phyloP scores from a whole-genome alignment of 2,113 vertebrate genomes.

The Phycodurus eques region DNA sequence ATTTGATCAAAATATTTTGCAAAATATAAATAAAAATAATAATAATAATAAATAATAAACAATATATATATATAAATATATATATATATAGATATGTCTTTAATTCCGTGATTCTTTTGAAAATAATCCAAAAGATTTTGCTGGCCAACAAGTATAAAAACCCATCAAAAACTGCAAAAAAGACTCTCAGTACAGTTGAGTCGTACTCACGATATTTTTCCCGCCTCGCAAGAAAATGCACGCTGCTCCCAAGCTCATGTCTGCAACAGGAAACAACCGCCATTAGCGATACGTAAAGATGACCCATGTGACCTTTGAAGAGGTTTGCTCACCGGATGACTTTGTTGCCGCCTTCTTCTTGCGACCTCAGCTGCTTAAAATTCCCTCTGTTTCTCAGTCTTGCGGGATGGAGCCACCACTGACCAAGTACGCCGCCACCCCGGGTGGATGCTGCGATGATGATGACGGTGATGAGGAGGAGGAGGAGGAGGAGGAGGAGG shows the following conservation, averaged over 20 bases:
- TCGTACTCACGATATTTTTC: slow-evolving; percentile 78
- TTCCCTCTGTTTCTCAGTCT: not conserved
- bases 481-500: not conserved
- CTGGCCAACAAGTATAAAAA: not conserved
- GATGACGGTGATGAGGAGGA: not conserved
- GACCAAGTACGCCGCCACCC: not conserved
- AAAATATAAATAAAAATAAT: no score
- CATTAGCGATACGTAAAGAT: not conserved
- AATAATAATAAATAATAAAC: no score
- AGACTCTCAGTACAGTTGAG: not conserved
- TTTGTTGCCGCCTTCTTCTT: slow-evolving; percentile 36
- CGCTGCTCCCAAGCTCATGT: slow-evolving; percentile 80
- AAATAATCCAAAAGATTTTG: no score
- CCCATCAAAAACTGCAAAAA: slow-evolving; percentile 2
- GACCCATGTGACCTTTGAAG: not conserved
- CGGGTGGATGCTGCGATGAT: not conserved
- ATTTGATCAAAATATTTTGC: no score
- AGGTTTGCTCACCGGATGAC: not conserved
- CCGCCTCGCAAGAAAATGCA: slow-evolving; percentile 86
- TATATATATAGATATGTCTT: no score
- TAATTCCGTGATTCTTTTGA: no score
- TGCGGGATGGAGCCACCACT: not conserved
- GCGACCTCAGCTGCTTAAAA: slow-evolving; percentile 3
- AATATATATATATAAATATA: no score
- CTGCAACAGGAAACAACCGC: slow-evolving; percentile 18